Evolutionary conservation across 2,888 invertebrate species (phyloP), one percentile per base, ranked within the genome.

Genomic region (Lochmaea crataegi): DNA sequence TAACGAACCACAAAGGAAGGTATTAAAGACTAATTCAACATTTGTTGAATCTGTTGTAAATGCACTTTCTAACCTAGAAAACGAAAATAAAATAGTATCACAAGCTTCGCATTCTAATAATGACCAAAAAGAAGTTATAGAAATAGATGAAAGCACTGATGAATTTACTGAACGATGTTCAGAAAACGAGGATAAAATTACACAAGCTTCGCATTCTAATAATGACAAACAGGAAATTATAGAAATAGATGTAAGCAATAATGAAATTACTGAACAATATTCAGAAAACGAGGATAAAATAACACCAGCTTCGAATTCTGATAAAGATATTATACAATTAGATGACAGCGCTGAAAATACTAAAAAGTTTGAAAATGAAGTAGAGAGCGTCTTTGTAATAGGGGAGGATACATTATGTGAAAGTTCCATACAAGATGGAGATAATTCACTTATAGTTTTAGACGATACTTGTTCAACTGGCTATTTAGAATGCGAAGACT

Each of bases 1-100:
- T 60, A 65, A 61, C 16, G 80, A 79, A 74, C 80, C 80, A 14
- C 75, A 78, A 48, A 65, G 74, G 16, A 81, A 81, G 75, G 60
- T 81, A 63, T 65, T 70, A 7, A 80, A 78, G 70, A 76, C 73
- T 22, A 73, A 78, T 53, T 67, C 65, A 12, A 65, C 67, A 41
- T 71, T 64, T 41, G 73, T 75, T 16, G 65, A 67, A 51, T 75
- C 71, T 18, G 75, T 69, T 11, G 73, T 72, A n/a, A 70, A 58
- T 68, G 71, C 70, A 10, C 66, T 74, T 63, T 68, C 66, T 74
- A 78, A 78, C 75, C 75, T 76, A 68, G 72, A 78, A 77, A 71
- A 41, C 57, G 74, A 75, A 11, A 57, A n/a, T 1, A 57, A 63
- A 57, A 64, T 41, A 38, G 67, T 58, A 57, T 57, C 66, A 57